Evolutionary conservation across 64 coral and sea anemone species (phyloP).

Genomic region (Dendronephthya gigantea): DNA sequence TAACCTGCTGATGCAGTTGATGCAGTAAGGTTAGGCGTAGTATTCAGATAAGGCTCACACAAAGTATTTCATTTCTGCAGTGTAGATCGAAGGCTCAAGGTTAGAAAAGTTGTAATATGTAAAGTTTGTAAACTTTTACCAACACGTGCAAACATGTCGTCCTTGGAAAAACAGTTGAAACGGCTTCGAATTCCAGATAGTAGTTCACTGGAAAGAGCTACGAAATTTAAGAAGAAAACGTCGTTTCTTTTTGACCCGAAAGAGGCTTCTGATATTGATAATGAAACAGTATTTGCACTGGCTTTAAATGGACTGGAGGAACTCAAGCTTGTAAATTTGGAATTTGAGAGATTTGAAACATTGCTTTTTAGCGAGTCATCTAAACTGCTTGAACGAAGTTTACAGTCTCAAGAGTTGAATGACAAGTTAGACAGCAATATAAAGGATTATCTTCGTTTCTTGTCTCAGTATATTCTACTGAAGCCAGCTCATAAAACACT

Average conservation of each 20-base stretch:
- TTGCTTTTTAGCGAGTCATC: constrained; percentile 70
- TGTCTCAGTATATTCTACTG: constrained; percentile 85
- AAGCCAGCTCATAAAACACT: constrained; percentile 85
- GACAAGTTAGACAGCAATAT: constrained; percentile 63
- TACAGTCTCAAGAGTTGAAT: constrained; percentile 73
- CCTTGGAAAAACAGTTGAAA: constrained; percentile 74
- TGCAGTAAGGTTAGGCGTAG: no score
- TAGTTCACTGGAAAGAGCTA: constrained; percentile 46
- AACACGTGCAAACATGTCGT: constrained; percentile 59
- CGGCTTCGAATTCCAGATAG: constrained; percentile 78
- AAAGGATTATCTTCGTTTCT: constrained; percentile 48
- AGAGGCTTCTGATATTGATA: constrained; percentile 90
- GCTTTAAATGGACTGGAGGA: constrained; percentile 85
- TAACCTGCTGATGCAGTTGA: no score
- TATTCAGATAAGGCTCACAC: no score
- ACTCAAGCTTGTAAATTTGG: constrained; percentile 57
- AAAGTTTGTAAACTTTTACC: no score
- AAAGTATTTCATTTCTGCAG: no score
- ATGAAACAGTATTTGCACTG: constrained; percentile 80
- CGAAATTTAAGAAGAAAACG: constrained; percentile 52
- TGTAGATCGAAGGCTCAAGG: no score
- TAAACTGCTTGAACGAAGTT: constrained; percentile 56
- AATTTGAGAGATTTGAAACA: constrained; percentile 45
- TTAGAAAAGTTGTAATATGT: no score
- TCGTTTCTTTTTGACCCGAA: constrained; percentile 82